Evolutionary conservation across 2,888 invertebrate species (phyloP).

Genomic region (Yponomeuta plumbellus): DNA sequence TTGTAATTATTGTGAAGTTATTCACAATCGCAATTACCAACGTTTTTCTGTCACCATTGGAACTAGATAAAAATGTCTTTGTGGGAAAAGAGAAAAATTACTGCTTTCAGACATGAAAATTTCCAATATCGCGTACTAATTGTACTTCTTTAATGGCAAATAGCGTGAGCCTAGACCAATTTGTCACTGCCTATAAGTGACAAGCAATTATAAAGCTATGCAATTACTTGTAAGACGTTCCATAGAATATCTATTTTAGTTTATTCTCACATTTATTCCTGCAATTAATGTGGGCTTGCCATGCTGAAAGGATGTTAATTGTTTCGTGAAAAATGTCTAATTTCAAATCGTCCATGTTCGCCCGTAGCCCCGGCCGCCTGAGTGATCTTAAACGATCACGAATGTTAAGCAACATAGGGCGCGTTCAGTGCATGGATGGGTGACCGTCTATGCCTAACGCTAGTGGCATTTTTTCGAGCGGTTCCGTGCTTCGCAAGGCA

Average conservation of each 20-base stretch:
- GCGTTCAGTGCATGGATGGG: too few relatives aligned
- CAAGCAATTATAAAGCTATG: neutral
- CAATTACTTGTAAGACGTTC: neutral
- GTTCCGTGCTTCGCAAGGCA: too few relatives aligned
- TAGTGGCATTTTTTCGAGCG: too few relatives aligned
- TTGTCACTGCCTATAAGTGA: neutral
- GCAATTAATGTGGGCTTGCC: neutral
- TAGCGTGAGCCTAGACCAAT: neutral
- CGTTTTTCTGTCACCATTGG: too few relatives aligned
- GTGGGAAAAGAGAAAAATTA: neutral
- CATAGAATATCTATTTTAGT: neutral
- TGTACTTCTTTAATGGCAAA: neutral
- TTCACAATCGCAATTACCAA: neutral
- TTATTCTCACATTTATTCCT: neutral
- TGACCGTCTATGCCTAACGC: too few relatives aligned
- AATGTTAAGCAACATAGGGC: too few relatives aligned
- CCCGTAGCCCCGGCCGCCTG: too few relatives aligned
- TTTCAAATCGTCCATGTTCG: too few relatives aligned
- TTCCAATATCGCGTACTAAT: neutral
- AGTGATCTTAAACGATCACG: too few relatives aligned
- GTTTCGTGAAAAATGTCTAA: neutral
- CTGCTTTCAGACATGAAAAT: neutral
- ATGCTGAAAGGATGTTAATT: neutral
- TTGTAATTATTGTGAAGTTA: neutral
- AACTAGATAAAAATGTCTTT: neutral